Evolutionary conservation across 2,888 invertebrate species (phyloP), one percentile per base, ranked within the genome.

Genomic region (Campoplex nolae): DNA sequence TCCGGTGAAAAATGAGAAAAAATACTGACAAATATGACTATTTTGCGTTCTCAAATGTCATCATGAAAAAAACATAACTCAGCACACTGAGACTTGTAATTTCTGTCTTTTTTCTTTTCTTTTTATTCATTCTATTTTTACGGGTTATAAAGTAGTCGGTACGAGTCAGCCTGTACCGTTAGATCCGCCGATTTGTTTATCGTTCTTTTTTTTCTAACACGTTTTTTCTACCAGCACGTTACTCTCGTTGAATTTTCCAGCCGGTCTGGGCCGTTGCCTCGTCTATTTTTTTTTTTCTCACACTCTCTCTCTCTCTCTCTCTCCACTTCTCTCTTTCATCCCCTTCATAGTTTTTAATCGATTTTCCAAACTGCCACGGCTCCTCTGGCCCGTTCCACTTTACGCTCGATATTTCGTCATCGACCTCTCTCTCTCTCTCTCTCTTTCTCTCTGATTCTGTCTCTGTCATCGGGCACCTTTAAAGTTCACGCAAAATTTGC

Each of bases 391-490:
- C 54, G 81, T 70, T 87, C 48, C 42, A 76, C 67, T 58, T 67
- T 68, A 32, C 83, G 87, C 82, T 87, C 87, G 87, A 87, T 87
- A 87, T 84, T 87, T 83, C 84, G 87, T 84, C 82, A 81, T 82
- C 77, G 80, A 80, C 73, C 74, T 79, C 77, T 28, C 54, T 28
- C 56, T 56, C 70, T n/a, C n/a, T 45, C 58, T 54, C 48, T 71
- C 70, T 38, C 45, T 23, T 11, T 42, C 13, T 28, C 62, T 62
- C 35, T 45, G 18, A n/a, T 35, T 32, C n/a, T 76, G 16, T 45
- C 32, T 62, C 38, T 76, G 6, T 16, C 32, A 32, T 16, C n/a
- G 51, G 6, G 48, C 32, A 77, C 42, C 38, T 62, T 54, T 35
- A 51, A 48, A 35, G 35, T 76, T 42, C 28, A 48, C 32, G 48